A percentile compares a stretch with the other conserved stretches of the same genome.
phyloP scores from a whole-genome alignment of 2,888 invertebrate genomes.

The Malthinus seriepunctatus region DNA sequence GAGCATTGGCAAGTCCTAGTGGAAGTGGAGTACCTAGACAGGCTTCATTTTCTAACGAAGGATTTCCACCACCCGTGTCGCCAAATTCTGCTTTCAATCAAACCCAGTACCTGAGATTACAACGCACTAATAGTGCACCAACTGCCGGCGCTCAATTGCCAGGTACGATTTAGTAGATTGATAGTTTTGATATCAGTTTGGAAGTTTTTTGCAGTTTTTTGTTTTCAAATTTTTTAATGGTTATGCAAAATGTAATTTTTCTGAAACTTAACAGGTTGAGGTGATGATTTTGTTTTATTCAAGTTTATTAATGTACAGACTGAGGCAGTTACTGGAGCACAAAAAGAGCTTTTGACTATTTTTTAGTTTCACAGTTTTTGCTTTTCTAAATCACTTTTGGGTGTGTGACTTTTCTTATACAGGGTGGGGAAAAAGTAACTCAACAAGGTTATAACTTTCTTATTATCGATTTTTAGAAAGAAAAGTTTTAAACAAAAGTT shows the following conservation, averaged over 20 bases:
- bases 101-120: constrained; percentile 59
- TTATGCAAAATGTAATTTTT: constrained; percentile 21
- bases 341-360: constrained; percentile 4
- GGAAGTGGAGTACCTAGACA: constrained; percentile 60
- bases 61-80: constrained; percentile 59
- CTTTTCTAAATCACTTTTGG: too few relatives aligned
- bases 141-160: constrained; percentile 63
- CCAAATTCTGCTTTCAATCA: constrained; percentile 57
- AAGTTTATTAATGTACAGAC: too few relatives aligned
- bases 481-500: too few relatives aligned
- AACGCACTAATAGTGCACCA: constrained; percentile 62
- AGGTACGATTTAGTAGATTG: constrained; percentile 53
- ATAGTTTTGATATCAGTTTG: constrained; percentile 14
- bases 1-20: constrained; percentile 58
- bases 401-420: too few relatives aligned
- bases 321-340: too few relatives aligned
- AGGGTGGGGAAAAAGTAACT: too few relatives aligned
- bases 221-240: constrained; percentile 16
- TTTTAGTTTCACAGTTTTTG: background rate
- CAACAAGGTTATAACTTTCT: too few relatives aligned
- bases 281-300: constrained; percentile 3
- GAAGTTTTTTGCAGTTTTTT: constrained; percentile 22
- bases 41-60: constrained; percentile 59
- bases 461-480: too few relatives aligned
- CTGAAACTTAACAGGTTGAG: constrained; percentile 26